phyloP scores from a whole-genome alignment of 2,113 vertebrate species.

The Passer domesticus region DNA sequence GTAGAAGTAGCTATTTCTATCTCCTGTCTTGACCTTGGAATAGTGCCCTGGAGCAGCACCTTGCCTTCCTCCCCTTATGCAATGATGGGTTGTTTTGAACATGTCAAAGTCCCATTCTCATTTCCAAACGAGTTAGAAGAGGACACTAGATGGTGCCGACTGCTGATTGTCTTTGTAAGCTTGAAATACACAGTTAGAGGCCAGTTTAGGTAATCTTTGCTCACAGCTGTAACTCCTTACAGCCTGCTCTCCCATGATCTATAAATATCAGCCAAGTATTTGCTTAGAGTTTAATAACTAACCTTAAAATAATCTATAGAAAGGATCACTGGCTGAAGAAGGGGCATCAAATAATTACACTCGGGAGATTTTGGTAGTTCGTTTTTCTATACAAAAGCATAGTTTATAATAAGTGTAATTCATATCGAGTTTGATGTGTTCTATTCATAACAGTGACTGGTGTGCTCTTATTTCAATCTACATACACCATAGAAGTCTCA shows the following conservation, averaged over 20 bases:
- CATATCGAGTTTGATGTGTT: background rate
- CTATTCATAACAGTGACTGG: background rate
- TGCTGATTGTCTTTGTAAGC: background rate
- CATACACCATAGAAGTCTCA: background rate
- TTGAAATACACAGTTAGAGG: background rate
- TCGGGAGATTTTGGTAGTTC: background rate
- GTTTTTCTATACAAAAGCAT: background rate
- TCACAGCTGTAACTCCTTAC: background rate
- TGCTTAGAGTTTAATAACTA: background rate
- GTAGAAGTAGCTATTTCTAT: background rate
- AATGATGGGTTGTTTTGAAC: background rate
- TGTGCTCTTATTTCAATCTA: background rate
- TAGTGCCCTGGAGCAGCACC: background rate
- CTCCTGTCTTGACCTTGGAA: background rate
- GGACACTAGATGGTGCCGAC: background rate
- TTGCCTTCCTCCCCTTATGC: background rate
- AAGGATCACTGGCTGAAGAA: background rate
- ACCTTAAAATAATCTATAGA: background rate
- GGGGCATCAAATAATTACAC: background rate
- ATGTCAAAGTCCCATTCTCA: background rate
- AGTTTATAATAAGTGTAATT: background rate
- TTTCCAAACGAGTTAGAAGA: constrained; percentile 3
- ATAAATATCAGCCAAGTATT: constrained; percentile 27
- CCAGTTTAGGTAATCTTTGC: background rate
- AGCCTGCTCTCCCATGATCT: background rate